A percentile compares a stretch with the other conserved stretches of the same genome.
phyloP scores from a whole-genome alignment of 2,113 vertebrate species.

The Tor tambroides region DNA sequence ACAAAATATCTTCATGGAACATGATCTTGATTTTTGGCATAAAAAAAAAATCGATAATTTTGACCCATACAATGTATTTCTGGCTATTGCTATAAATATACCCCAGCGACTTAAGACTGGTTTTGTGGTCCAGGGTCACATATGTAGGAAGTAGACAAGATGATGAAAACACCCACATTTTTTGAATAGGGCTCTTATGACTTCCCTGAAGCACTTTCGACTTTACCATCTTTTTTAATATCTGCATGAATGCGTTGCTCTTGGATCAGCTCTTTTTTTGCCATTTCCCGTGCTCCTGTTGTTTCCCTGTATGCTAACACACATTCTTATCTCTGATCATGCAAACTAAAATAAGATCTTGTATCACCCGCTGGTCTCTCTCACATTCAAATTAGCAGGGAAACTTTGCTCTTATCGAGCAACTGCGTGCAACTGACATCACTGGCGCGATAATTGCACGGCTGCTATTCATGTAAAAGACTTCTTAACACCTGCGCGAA shows the following conservation, averaged over 20 bases:
- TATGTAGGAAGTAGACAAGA: not conserved
- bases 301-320: conserved; percentile 30
- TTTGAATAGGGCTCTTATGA: conserved; percentile 7
- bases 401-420: conserved; percentile 7
- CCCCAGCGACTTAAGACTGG: no score
- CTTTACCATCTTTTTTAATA: conserved; percentile 25
- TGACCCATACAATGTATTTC: no score
- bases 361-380: conserved; percentile 35
- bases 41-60: no score
- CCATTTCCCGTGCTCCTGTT: conserved; percentile 28
- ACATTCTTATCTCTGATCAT: conserved; percentile 40
- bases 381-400: conserved; percentile 7
- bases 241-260: not conserved
- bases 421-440: conserved; percentile 37
- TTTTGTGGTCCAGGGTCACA: no score
- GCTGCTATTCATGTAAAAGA: conserved; percentile 58
- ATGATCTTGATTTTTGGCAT: no score
- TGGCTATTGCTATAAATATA: no score
- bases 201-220: not conserved
- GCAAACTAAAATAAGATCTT: conserved; percentile 42
- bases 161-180: no score
- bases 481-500: conserved; percentile 52
- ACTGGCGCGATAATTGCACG: conserved; percentile 41
- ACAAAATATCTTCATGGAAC: no score
- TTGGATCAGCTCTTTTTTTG: conserved; percentile 37